Base-by-base conservation (phyloP, 2,797 vertebrate genomes). In the Cossypha dichroa region DNA sequence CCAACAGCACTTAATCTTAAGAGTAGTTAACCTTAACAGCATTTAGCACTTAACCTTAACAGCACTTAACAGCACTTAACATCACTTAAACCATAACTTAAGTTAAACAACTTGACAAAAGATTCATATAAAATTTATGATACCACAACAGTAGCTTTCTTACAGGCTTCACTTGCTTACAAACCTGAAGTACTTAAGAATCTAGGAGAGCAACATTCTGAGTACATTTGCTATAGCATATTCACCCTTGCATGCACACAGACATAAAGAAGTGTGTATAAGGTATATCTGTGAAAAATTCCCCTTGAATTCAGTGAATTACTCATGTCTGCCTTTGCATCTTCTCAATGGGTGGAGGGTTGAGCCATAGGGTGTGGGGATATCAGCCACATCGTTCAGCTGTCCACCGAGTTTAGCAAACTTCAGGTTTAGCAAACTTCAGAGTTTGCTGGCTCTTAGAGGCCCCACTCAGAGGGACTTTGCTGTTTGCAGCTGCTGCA, bases 341-440 rank as follows among this genome's bases (percentile, higher is more conserved):
- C 16, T 15, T 43, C 34, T 69, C 16, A 45, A 9, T 0, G 0
- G 28, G 17, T 69, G 43, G 69, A 56, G n/a, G 5, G 7, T 29
- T 56, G 63, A 48, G 46, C 25, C 8, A 25, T 26, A 48, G 69
- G n/a, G 16, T 82, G 23, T 10, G 36, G 23, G 10, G 21, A 5
- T 56, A 25, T 55, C 40, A 54, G 15, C 48, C 55, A 26, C 19
- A 23, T 55, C 2, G 1, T 29, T 56, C 36, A 63, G 49, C 49
- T 26, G 28, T 82, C 14, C 20, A 56, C 28, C 0, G 2, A 25
- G 5, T 49, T 43, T 15, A 38, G n/a, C 28, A 55, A 87, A 45
- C 20, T 21, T 66, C 25, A 25, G 15, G 14, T 73, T 46, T 18
- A 31, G 75, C 29, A 73, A 49, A 75, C 14, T 38, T 56, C 23